phyloP scores from a whole-genome alignment of 1,140 invertebrate genomes.

The Drosophila kikkawai region DNA sequence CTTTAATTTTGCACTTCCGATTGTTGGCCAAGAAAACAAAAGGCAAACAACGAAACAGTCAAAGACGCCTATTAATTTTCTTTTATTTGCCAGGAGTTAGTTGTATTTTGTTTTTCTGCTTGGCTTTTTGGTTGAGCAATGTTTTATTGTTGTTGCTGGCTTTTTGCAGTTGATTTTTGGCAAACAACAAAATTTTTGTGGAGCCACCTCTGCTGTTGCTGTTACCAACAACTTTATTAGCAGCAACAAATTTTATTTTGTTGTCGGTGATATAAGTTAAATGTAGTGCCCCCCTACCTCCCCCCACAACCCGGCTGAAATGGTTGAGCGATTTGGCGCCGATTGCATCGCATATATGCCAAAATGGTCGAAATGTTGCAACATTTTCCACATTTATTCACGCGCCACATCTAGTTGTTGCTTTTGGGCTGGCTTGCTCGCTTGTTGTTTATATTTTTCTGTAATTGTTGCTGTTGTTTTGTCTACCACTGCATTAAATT shows the following conservation, averaged over 20 bases:
- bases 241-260: slow-evolving; percentile 58
- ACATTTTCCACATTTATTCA: slow-evolving; percentile 67
- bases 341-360: slow-evolving; percentile 58
- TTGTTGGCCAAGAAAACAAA: slow-evolving; percentile 59
- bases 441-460: slow-evolving; percentile 9
- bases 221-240: slow-evolving; percentile 66
- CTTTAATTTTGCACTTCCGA: slow-evolving; percentile 66
- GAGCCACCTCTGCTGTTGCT: slow-evolving; percentile 33
- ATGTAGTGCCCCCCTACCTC: slow-evolving; percentile 21
- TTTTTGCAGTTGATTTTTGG: slow-evolving; percentile 58
- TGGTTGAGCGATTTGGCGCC: slow-evolving; percentile 57
- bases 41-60: slow-evolving; percentile 44
- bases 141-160: slow-evolving; percentile 37
- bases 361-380: slow-evolving; percentile 63
- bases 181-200: slow-evolving; percentile 35
- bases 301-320: slow-evolving; percentile 6
- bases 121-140: slow-evolving; percentile 41
- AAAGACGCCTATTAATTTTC: slow-evolving; percentile 64
- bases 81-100: slow-evolving; percentile 36
- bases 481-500: slow-evolving; percentile 54
- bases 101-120: background rate
- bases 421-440: slow-evolving; percentile 15
- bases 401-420: slow-evolving; percentile 54
- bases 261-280: slow-evolving; percentile 62
- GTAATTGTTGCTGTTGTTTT: slow-evolving; percentile 37